Percentiles rank a stretch among this genome's conserved stretches.
Conservation (phyloP, 2,113 vertebrate species). For the Phalacrocorax brasilianus region DNA sequence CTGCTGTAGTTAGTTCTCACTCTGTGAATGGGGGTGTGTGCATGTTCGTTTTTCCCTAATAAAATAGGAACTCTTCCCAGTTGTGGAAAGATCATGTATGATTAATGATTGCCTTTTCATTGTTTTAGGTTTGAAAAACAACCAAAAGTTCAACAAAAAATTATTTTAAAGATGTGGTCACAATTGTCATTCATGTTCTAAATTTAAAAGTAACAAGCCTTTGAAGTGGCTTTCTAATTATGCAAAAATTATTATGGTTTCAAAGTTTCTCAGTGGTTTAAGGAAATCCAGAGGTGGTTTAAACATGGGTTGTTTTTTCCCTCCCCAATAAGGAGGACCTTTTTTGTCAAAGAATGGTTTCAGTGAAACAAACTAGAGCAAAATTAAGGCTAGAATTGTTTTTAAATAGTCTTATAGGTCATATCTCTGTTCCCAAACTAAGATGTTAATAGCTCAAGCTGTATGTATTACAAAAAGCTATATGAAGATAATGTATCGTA, state of each 20-base stretch:
- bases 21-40: not conserved
- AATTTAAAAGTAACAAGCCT: slow-evolving; percentile 43
- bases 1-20: slow-evolving; percentile 69
- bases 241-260: slow-evolving; percentile 54
- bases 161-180: slow-evolving; percentile 30
- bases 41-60: slow-evolving; percentile 15
- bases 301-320: slow-evolving; percentile 28
- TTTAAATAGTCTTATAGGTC: slow-evolving; percentile 69
- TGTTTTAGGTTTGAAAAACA: slow-evolving; percentile 53
- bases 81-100: slow-evolving; percentile 47
- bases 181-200: slow-evolving; percentile 47
- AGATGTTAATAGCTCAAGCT: slow-evolving; percentile 72
- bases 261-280: slow-evolving; percentile 64
- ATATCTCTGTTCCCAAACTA: slow-evolving; percentile 66
- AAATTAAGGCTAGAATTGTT: slow-evolving; percentile 64
- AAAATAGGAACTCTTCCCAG: slow-evolving; percentile 49
- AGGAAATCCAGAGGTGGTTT: slow-evolving; percentile 66
- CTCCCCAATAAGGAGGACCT: slow-evolving; percentile 64
- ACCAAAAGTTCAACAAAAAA: not conserved
- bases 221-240: slow-evolving; percentile 57
- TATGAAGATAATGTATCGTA: slow-evolving; percentile 74
- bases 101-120: slow-evolving; percentile 39
- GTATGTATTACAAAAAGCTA: slow-evolving; percentile 73
- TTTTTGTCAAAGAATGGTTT: slow-evolving; percentile 74
- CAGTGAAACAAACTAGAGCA: slow-evolving; percentile 77